Evolutionary conservation across 1,140 invertebrate species (phyloP).

Genomic region (Planococcus citri): DNA sequence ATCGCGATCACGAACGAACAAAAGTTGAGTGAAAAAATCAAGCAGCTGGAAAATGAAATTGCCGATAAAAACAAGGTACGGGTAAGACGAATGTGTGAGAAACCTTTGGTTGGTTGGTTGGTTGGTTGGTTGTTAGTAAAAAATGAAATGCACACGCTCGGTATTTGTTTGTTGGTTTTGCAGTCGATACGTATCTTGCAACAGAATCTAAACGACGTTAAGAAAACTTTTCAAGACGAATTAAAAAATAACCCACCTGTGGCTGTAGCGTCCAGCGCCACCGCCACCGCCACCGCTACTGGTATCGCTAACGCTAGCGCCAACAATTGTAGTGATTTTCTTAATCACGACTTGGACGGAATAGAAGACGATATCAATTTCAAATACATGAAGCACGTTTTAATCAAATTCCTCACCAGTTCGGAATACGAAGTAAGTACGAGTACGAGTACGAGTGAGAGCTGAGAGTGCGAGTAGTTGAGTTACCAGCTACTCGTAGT

Average conservation of each 20-base stretch:
- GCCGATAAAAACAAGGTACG: slow-evolving; percentile 64
- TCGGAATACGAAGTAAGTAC: slow-evolving; percentile 56
- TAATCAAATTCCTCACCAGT: slow-evolving; percentile 82
- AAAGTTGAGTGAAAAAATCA: slow-evolving; percentile 38
- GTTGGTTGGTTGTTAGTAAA: too few species aligned
- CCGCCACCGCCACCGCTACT: too few species aligned
- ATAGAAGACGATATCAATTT: slow-evolving; percentile 63
- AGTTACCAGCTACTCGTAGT: too few species aligned
- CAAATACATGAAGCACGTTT: slow-evolving; percentile 81
- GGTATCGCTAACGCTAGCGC: not conserved
- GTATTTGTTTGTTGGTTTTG: slow-evolving; percentile 27
- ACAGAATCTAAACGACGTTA: slow-evolving; percentile 72
- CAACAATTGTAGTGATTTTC: too few species aligned
- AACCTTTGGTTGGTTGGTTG: too few species aligned
- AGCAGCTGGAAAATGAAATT: slow-evolving; percentile 58
- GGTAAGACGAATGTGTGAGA: too few species aligned
- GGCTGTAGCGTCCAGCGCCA: not conserved
- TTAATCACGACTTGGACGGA: not conserved
- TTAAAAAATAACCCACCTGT: slow-evolving; percentile 38
- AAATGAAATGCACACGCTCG: too few species aligned
- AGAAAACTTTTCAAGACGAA: slow-evolving; percentile 79
- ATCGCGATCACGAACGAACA: too few species aligned
- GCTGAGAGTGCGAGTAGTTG: too few species aligned
- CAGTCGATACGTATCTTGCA: slow-evolving; percentile 79
- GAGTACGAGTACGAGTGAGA: not conserved